phyloP scores from a whole-genome alignment of 2,888 invertebrate genomes.

The Coenonympha glycerion region DNA sequence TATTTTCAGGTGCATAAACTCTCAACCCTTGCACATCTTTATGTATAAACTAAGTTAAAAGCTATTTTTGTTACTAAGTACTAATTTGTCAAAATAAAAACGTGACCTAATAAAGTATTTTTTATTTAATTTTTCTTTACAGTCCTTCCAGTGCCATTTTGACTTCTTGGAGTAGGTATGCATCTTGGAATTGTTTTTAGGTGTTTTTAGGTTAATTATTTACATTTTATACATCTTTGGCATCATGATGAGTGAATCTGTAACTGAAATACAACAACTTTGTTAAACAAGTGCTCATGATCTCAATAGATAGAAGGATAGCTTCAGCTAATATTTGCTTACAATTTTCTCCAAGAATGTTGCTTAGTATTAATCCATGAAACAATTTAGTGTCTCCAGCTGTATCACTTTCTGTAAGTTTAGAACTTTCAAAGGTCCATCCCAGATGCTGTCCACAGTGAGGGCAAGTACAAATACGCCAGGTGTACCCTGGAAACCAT shows the following conservation, averaged over 20 bases:
- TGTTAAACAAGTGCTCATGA: not conserved
- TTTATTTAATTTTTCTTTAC: conserved; percentile 19
- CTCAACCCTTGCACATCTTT: too few species aligned
- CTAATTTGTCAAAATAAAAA: conserved; percentile 22
- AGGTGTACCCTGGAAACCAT: conserved; percentile 81
- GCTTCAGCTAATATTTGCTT: too few species aligned
- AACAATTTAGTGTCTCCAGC: conserved; percentile 48
- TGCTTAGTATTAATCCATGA: conserved; percentile 65
- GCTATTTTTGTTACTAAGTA: conserved; percentile 36
- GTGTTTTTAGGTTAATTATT: not conserved
- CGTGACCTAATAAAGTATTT: conserved; percentile 26
- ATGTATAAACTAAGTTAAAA: too few species aligned
- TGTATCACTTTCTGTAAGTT: conserved; percentile 33
- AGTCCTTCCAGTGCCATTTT: not conserved
- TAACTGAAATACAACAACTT: conserved; percentile 60
- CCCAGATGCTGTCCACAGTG: conserved; percentile 78
- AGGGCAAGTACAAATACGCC: conserved; percentile 78
- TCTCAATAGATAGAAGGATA: not conserved
- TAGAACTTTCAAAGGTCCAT: conserved; percentile 75
- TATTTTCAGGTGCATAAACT: too few species aligned
- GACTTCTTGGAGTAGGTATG: not conserved
- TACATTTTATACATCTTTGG: conserved; percentile 61
- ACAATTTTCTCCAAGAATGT: conserved; percentile 71
- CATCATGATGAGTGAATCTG: conserved; percentile 73
- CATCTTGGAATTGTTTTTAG: not conserved